Percentiles rank a stretch among this genome's conserved stretches.
Conservation (phyloP, 2,113 vertebrate genomes). For the Struthio camelus region DNA sequence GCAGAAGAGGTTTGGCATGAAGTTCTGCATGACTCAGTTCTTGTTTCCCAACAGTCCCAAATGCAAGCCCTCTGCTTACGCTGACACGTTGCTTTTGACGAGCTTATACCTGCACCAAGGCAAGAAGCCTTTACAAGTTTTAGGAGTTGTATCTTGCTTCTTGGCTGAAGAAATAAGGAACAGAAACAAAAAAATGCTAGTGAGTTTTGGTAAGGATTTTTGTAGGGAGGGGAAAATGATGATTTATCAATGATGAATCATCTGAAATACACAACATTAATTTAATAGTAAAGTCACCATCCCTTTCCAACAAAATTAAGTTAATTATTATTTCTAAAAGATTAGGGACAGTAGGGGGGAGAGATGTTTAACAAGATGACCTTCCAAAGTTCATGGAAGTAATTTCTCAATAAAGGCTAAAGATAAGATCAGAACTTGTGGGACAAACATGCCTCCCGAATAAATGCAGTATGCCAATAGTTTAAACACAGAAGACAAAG, state of each 20-base stretch:
- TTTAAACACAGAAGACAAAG: not conserved
- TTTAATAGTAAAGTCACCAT: not conserved
- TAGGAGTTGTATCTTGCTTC: not conserved
- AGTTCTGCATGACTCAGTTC: not conserved
- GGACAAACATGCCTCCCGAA: not conserved
- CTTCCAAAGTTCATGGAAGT: conserved; percentile 58
- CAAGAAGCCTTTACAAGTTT: not conserved
- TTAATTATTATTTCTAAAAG: conserved; percentile 66
- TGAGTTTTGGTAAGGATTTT: not conserved
- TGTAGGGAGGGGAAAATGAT: not conserved
- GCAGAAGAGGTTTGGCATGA: not conserved
- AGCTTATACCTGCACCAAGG: conserved; percentile 19
- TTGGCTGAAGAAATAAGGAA: conserved; percentile 10
- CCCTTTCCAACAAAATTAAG: conserved; percentile 32
- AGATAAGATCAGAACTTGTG: conserved; percentile 57
- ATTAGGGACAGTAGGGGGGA: conserved; percentile 36
- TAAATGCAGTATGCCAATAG: not conserved
- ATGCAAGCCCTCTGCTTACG: not conserved
- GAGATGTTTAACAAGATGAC: conserved; percentile 67
- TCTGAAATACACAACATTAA: conserved; percentile 9
- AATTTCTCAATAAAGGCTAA: conserved; percentile 15
- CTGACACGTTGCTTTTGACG: not conserved
- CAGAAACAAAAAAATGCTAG: not conserved
- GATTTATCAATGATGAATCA: not conserved
- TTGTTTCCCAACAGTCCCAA: not conserved